Evolutionary conservation across 2,113 vertebrate genomes (phyloP).

Genomic region (Amblyornis subalaris): DNA sequence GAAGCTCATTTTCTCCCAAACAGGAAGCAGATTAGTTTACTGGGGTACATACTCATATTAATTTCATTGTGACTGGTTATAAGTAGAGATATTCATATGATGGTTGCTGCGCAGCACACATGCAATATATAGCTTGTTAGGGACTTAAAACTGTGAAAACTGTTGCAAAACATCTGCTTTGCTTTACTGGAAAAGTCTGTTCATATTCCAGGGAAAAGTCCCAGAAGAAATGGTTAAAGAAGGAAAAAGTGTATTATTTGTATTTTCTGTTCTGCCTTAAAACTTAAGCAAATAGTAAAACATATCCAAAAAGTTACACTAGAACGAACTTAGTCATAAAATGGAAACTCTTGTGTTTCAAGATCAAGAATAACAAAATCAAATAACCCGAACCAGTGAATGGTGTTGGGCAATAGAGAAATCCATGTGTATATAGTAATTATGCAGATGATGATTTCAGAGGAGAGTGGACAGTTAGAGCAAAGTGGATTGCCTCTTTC

Average conservation of each 20-base stretch:
- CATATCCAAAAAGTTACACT: neutral
- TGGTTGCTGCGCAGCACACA: neutral
- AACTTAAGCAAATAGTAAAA: neutral
- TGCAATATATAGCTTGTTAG: neutral
- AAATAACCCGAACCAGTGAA: neutral
- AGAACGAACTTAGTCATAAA: neutral
- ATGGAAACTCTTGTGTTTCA: neutral
- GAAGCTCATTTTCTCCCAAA: neutral
- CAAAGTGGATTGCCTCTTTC: neutral
- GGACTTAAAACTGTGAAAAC: neutral
- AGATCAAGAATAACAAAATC: neutral
- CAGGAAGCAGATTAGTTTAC: neutral
- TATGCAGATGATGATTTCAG: neutral
- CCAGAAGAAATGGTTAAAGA: neutral
- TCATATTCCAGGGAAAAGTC: neutral
- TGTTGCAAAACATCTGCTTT: slow-evolving; percentile 2
- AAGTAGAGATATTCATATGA: neutral
- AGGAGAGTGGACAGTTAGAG: neutral
- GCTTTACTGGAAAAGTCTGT: neutral
- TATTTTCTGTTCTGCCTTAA: neutral
- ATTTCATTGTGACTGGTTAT: neutral
- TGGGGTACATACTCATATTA: neutral
- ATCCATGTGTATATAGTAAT: neutral
- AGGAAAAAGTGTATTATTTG: neutral
- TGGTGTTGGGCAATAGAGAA: neutral